These are phyloP conservation scores for Corynorhinus townsendii DNA, from an alignment of 2,113 vertebrate species.

Conservation along the genomic window DNA sequence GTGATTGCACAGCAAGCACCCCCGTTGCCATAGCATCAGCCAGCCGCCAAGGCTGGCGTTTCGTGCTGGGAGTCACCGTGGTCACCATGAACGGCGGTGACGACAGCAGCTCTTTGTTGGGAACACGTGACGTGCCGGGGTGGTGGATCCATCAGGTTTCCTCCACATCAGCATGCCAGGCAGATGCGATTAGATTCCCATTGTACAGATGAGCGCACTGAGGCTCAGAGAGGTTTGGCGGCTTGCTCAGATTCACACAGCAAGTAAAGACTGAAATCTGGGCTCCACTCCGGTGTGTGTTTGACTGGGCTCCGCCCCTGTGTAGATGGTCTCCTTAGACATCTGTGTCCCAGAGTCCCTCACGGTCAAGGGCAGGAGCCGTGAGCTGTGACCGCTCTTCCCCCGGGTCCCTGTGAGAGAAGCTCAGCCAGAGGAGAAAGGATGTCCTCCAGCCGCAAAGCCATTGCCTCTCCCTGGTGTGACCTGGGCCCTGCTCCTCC, in stretches of 20 bases:
- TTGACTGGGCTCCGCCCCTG: not conserved
- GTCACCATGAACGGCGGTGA: fast-evolving
- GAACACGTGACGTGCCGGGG: fast-evolving
- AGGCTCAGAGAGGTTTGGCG: not conserved
- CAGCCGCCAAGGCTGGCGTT: fast-evolving
- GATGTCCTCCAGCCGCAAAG: fast-evolving
- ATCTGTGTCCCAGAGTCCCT: not conserved
- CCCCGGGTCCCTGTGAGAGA: not conserved
- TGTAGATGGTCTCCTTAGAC: not conserved
- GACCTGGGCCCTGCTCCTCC: not conserved
- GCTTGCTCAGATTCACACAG: not conserved
- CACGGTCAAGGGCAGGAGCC: not conserved
- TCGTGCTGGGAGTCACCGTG: fast-evolving
- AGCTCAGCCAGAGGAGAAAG: not conserved
- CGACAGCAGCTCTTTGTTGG: not conserved
- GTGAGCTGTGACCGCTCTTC: fast-evolving
- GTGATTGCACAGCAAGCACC: not conserved
- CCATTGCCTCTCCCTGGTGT: not conserved
- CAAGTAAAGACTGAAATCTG: not conserved
- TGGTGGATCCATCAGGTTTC: fast-evolving
- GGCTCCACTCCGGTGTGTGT: not conserved
- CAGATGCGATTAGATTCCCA: fast-evolving
- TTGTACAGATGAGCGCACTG: not conserved
- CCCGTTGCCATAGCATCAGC: not conserved
- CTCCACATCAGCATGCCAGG: not conserved